Evolutionary conservation across 2,888 invertebrate species (phyloP).

Genomic region (Thera obeliscata): DNA sequence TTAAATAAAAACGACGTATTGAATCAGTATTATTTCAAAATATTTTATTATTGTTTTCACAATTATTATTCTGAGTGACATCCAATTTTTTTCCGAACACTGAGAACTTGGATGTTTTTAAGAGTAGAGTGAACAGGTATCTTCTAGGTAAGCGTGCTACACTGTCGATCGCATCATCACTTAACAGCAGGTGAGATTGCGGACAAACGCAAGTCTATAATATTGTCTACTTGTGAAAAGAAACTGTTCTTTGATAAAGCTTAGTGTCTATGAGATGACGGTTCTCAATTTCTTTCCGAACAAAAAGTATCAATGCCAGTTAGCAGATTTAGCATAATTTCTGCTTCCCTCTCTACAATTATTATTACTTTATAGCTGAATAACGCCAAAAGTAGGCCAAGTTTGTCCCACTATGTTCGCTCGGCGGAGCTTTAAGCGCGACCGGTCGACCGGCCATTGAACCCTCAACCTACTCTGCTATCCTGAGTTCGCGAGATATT

Average conservation of each 20-base stretch:
- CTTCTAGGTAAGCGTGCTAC: too few relatives aligned
- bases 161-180: too few relatives aligned
- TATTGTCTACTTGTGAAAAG: too few relatives aligned
- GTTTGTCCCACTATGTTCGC: constrained; percentile 70
- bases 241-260: background rate
- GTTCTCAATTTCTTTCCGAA: background rate
- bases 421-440: constrained; percentile 74
- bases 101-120: too few relatives aligned
- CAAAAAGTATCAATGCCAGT: background rate
- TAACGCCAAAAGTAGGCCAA: constrained; percentile 76
- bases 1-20: background rate
- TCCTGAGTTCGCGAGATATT: constrained; percentile 39
- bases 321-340: constrained; percentile 1
- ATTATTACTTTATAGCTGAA: constrained; percentile 43
- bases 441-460: constrained; percentile 79
- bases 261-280: background rate
- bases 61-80: too few relatives aligned
- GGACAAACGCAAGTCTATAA: too few relatives aligned
- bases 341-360: background rate
- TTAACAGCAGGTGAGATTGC: too few relatives aligned
- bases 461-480: constrained; percentile 77
- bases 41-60: background rate
- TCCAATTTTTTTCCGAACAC: too few relatives aligned
- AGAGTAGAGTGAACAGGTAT: too few relatives aligned
- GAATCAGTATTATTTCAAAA: too few relatives aligned